Percentiles rank a stretch among this genome's conserved stretches.
These are phyloP conservation scores for Adelges cooleyi DNA, from an alignment of 1,140 invertebrate genomes.

Conservation along the genomic window DNA sequence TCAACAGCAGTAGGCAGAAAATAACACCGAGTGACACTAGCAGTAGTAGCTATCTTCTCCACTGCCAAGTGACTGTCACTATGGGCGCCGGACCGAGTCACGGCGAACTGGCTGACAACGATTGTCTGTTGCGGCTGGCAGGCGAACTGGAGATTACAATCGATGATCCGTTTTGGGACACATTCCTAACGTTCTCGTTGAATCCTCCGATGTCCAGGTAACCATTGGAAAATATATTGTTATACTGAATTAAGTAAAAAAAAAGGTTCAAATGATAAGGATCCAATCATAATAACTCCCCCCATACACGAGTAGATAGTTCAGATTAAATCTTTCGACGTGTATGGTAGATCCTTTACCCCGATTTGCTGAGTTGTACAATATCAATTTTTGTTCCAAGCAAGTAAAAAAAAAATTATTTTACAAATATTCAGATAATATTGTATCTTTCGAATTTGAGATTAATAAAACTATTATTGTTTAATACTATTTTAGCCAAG, in stretches of 20 bases:
- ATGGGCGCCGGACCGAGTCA: slow-evolving; percentile 16
- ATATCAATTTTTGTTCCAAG: too few species aligned
- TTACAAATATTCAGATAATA: not conserved
- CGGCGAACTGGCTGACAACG: slow-evolving; percentile 45
- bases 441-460: not conserved
- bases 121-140: slow-evolving; percentile 64
- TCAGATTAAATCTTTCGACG: too few species aligned
- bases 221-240: slow-evolving; percentile 26
- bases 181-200: slow-evolving; percentile 82
- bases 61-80: too few species aligned
- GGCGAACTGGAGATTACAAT: slow-evolving; percentile 64
- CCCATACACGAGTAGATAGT: too few species aligned
- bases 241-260: too few species aligned
- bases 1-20: too few species aligned
- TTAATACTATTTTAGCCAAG: slow-evolving; percentile 48
- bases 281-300: too few species aligned
- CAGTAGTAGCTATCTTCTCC: too few species aligned
- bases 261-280: too few species aligned
- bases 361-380: too few species aligned
- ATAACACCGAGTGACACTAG: too few species aligned
- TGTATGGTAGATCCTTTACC: too few species aligned
- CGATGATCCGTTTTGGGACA: slow-evolving; percentile 90
- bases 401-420: not conserved
- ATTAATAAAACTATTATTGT: not conserved
- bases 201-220: slow-evolving; percentile 60